Evolutionary conservation across 2,113 vertebrate species (phyloP).

Genomic region (Tetrao urogallus): DNA sequence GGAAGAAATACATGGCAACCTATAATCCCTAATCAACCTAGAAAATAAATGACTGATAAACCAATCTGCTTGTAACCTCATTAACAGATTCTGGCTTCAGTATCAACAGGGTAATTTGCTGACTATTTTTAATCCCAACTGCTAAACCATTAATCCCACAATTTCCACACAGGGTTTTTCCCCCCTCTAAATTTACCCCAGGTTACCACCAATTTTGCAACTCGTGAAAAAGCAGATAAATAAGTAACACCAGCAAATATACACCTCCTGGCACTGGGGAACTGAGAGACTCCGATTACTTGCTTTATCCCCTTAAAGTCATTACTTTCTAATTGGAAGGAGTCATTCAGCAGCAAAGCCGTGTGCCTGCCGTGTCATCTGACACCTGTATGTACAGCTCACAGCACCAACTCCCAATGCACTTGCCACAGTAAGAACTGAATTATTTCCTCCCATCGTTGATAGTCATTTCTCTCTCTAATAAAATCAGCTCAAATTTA

Average conservation of each 20-base stretch:
- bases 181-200: conserved; percentile 47
- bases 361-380: conserved; percentile 38
- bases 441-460: conserved; percentile 33
- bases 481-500: conserved; percentile 27
- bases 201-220: conserved; percentile 16
- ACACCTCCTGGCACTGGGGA: conserved; percentile 17
- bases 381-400: conserved; percentile 32
- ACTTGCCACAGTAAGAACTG: background rate
- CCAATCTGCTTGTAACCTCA: conserved; percentile 70
- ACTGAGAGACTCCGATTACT: conserved; percentile 21
- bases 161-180: conserved; percentile 71
- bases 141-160: conserved; percentile 80
- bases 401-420: conserved; percentile 24
- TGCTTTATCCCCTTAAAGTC: background rate
- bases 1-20: conserved; percentile 26
- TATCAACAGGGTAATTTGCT: conserved; percentile 73
- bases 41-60: conserved; percentile 72
- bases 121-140: conserved; percentile 75
- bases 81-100: conserved; percentile 70
- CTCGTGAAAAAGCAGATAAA: conserved; percentile 26
- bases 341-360: conserved; percentile 60
- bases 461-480: background rate
- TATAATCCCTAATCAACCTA: conserved; percentile 73
- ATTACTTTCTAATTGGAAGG: conserved; percentile 62
- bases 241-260: conserved; percentile 29